Evolutionary conservation across 2,888 invertebrate species (phyloP), one percentile per base, ranked within the genome.

Genomic region (Patella ulyssiponensis): DNA sequence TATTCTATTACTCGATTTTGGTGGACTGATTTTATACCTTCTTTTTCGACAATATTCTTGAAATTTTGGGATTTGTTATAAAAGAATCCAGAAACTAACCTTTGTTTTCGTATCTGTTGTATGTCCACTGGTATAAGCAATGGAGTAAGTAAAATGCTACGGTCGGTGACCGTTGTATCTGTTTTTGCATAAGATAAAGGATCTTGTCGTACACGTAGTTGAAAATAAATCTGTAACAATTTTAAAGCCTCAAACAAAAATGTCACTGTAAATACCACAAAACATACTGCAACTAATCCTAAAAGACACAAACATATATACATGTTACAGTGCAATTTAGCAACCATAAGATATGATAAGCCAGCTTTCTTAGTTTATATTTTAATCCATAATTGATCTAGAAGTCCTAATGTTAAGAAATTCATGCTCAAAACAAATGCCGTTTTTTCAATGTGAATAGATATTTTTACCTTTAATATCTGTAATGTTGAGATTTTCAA

Each of bases 81-180:
- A 33, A 44, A 44, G 44, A 44, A 44, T 44, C 44, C 1, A 44
- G 14, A 53, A n/a, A 53, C 54, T 44, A 79, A 86, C 86, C 85
- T 85, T 80, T 84, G 81, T 72, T 78, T 75, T 74, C 75, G 81
- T 33, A 87, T 86, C 71, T 84, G 82, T 54, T 81, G 73, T 58
- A 86, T 73, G 76, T 81, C 84, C 54, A 84, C 79, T 44, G 87
- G 87, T 64, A 87, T 86, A 75, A 81, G 83, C 33, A 87, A 82
- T 71, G 86, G 82, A 11, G 83, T 78, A 70, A 86, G 82, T 74
- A 88, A 77, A 51, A 82, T 77, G 52, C 84, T 81, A 75, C 82
- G 82, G 72, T 84, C 84, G 14, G 78, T 75, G 70, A 81, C 78
- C 5, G 77, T 76, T 17, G 44, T 76, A 77, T 79, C 79, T 70